Percentiles rank a stretch among this genome's conserved stretches.
Evolutionary conservation across 2,113 vertebrate genomes (phyloP).

Genomic region (Xenopus laevis): DNA sequence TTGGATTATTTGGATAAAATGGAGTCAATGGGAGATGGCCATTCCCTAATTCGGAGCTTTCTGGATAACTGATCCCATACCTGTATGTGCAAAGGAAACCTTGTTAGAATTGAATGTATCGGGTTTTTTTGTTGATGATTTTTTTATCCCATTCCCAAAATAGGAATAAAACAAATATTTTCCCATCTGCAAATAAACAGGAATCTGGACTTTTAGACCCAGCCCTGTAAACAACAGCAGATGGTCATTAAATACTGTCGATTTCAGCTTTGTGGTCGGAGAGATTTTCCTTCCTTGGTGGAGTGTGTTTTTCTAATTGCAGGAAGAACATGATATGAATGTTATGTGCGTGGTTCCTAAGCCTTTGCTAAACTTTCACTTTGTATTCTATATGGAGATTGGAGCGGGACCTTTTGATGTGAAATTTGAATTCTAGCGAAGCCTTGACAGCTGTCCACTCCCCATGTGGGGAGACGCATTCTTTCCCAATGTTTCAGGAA

Average conservation of each 20-base stretch:
- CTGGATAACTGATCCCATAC: no score
- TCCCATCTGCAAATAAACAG: no score
- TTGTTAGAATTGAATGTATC: no score
- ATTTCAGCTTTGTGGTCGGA: constrained; percentile 4
- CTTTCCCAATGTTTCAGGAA: constrained; percentile 64
- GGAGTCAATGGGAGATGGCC: no score
- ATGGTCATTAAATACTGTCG: constrained; percentile 32
- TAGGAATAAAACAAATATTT: no score
- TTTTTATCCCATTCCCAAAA: no score
- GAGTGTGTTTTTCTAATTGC: constrained; percentile 19
- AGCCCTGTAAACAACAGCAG: constrained; percentile 1
- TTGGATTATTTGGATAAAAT: no score
- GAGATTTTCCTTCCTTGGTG: constrained; percentile 3
- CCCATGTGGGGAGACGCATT: constrained; percentile 71
- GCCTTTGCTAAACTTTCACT: constrained; percentile 56
- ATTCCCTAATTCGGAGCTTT: no score
- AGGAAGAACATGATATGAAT: constrained; percentile 44
- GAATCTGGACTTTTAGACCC: background rate
- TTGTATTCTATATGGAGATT: constrained; percentile 59
- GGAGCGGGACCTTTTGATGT: constrained; percentile 61
- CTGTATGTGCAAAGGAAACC: no score
- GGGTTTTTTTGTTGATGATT: no score
- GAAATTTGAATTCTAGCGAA: constrained; percentile 66
- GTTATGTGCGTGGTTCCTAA: constrained; percentile 43
- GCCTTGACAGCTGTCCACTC: constrained; percentile 72